Evolutionary conservation across 2,888 invertebrate species (phyloP), one percentile per base, ranked within the genome.

Genomic region (Sarcophaga variegata): DNA sequence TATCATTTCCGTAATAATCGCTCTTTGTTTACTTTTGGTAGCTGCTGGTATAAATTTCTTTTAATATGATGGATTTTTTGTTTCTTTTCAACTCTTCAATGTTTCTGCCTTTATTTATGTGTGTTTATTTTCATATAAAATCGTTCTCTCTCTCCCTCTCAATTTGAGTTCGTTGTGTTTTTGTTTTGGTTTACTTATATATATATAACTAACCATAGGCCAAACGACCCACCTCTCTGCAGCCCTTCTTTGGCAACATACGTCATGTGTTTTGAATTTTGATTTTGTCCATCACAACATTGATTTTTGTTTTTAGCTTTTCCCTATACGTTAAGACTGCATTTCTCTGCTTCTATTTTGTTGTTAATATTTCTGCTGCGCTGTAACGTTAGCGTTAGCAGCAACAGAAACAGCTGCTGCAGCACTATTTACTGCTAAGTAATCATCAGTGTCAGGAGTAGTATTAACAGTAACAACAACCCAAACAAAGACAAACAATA

Each of bases 21-120:
- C 79, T 79, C 83, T 80, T 83, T 83, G 83, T 83, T 83, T 83
- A 79, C 74, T 78, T 83, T 83, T 54, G 54, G 74, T 74, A 79
- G n/a, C 37, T 37, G 27, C 54, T 79, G 47, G 70, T 75, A 76
- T 76, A 25, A 70, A 60, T 76, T 71, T 84, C 60, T 80, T 84
- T 64, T 70, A 70, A 67, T 75, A 64, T 70, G 45, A 80, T 70
- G 47, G 64, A 74, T 69, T 75, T 79, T 79, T 69, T 45, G 64
- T 59, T 74, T 37, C 67, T 78, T 10, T 47, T 67, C 37, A 27
- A 60, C 66, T 77, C 71, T 82, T 25, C 25, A 54, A 37, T 10
- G 25, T 11, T 37, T 8, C 37, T 69, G n/a, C 17, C 17, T 66
- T 10, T 37, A 37, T 37, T 37, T 37, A 37, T 37, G 37, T 37